phyloP scores from a whole-genome alignment of 30 jellyfish, hydroid and myxozoan species.

The Cassiopea andromeda region DNA sequence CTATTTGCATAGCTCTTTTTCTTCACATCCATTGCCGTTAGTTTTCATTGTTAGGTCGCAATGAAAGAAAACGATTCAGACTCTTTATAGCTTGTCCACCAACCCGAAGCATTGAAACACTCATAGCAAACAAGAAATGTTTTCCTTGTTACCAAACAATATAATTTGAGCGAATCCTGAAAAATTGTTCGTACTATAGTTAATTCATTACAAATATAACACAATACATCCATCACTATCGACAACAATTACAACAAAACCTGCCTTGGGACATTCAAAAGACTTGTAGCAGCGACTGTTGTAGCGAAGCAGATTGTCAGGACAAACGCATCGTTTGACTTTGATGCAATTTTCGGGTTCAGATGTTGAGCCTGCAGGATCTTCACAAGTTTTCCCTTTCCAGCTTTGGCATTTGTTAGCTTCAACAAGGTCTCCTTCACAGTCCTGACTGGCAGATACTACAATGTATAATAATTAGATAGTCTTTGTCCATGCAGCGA shows the following conservation, averaged over 20 bases:
- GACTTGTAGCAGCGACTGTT: conserved; percentile 41
- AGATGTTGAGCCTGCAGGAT: background rate
- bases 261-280: conserved; percentile 60
- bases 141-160: no score
- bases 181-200: no score
- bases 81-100: no score
- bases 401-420: background rate
- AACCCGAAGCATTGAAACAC: no score
- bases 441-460: background rate
- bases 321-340: conserved; percentile 29
- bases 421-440: conserved; percentile 7
- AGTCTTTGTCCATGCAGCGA: background rate
- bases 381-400: background rate
- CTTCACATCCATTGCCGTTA: no score
- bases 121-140: no score
- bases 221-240: no score
- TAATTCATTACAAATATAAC: no score
- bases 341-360: background rate
- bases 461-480: background rate
- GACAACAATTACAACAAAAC: background rate
- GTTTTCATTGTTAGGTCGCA: no score
- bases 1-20: no score
- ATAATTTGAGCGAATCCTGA: no score
- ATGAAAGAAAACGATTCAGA: no score
- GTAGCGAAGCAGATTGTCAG: conserved; percentile 17